A percentile compares a stretch with the other conserved stretches of the same genome.
Conservation (phyloP, 2,113 vertebrate species). For the Numida meleagris region DNA sequence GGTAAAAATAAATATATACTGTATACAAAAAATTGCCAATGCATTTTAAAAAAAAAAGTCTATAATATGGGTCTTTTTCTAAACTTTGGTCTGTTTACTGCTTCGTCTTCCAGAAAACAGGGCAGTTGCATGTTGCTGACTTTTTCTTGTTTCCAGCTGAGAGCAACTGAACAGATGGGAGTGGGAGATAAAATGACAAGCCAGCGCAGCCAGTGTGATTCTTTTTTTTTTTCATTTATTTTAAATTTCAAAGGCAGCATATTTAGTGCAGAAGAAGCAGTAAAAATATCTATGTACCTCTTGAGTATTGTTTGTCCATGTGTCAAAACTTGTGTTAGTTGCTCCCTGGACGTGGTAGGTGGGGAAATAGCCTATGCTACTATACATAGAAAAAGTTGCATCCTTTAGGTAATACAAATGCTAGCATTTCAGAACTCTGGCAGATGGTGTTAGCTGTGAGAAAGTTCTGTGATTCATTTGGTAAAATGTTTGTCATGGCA, state of each 20-base stretch:
- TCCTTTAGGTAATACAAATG: neutral
- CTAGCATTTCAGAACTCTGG: neutral
- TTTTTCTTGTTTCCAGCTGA: constrained; percentile 56
- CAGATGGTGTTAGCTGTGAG: constrained; percentile 39
- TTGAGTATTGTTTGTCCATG: neutral
- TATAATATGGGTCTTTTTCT: neutral
- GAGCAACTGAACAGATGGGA: constrained; percentile 59
- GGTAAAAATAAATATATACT: neutral
- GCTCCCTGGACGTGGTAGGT: neutral
- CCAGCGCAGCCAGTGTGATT: constrained; percentile 14
- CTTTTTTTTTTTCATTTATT: neutral
- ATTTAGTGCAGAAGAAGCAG: neutral
- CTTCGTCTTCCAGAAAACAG: neutral
- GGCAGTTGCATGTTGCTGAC: neutral
- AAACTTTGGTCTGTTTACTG: neutral
- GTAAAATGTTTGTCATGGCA: constrained; percentile 36
- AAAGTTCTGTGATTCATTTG: constrained; percentile 30
- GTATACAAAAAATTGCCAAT: neutral
- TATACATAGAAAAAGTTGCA: neutral
- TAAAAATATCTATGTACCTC: neutral
- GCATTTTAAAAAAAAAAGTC: fast-evolving
- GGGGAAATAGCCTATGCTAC: neutral
- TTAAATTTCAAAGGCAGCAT: neutral
- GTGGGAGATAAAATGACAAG: constrained; percentile 52
- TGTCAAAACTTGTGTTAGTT: neutral